Conservation (phyloP, 2,113 vertebrate species). For the Octodon degus region DNA sequence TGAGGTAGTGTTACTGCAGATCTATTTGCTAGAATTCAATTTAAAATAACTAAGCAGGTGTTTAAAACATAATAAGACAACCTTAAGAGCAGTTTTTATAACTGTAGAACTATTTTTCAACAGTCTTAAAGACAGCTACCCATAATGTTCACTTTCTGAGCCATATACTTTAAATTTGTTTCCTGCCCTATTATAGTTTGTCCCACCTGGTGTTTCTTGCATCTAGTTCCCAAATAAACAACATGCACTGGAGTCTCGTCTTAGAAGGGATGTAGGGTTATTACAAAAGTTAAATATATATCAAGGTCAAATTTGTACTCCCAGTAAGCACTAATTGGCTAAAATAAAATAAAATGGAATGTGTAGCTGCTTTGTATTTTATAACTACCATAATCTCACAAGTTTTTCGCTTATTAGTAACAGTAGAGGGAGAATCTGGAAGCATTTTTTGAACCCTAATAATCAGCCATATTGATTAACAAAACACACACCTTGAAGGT, state of each 20-base stretch:
- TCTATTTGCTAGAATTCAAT: constrained; percentile 6
- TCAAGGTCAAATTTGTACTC: background rate
- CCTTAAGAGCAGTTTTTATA: constrained; percentile 21
- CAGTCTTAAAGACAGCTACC: background rate
- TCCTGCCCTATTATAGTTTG: background rate
- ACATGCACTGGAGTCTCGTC: background rate
- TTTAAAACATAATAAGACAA: background rate
- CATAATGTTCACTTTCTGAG: background rate
- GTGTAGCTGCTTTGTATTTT: background rate
- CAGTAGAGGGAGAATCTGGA: background rate
- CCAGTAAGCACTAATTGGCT: background rate
- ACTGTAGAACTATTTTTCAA: background rate
- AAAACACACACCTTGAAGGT: background rate
- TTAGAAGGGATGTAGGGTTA: background rate
- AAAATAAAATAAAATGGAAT: constrained; percentile 11
- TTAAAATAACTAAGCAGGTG: background rate
- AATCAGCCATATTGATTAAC: background rate
- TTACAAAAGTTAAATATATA: background rate
- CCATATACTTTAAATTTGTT: background rate
- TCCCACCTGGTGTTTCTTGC: background rate
- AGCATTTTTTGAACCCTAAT: background rate
- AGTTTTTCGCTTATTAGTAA: background rate
- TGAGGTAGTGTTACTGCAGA: background rate
- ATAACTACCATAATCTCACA: constrained; percentile 2
- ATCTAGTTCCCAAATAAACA: background rate